phyloP scores from a whole-genome alignment of 2,888 invertebrate species.

The Aphidius colemani region DNA sequence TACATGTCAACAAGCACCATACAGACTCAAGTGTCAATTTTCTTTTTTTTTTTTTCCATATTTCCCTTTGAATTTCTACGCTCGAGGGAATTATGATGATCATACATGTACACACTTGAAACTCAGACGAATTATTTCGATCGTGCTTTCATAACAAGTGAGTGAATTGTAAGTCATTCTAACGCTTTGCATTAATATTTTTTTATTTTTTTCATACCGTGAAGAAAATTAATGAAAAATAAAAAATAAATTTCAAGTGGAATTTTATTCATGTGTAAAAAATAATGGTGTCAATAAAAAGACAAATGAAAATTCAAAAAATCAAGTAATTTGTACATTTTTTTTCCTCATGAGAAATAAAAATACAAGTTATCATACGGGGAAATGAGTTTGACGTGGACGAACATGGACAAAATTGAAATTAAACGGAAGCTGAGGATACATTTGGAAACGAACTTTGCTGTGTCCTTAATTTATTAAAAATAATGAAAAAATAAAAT shows the following conservation, averaged over 20 bases:
- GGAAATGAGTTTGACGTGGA: constrained; percentile 12
- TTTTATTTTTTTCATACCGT: neutral
- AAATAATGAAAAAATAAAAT: neutral
- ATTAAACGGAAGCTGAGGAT: neutral
- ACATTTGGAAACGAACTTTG: neutral
- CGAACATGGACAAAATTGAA: neutral
- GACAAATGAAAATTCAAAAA: neutral
- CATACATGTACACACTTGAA: too few species aligned
- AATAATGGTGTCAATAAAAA: neutral
- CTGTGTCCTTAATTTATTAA: too few species aligned
- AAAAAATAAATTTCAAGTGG: constrained; percentile 8
- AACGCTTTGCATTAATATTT: too few species aligned
- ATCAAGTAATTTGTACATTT: neutral
- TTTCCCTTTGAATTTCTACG: too few species aligned
- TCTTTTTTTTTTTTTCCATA: too few species aligned
- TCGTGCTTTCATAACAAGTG: too few species aligned
- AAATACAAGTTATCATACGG: neutral
- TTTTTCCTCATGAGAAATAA: neutral
- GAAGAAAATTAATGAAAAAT: neutral
- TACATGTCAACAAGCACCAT: too few species aligned
- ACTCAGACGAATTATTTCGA: too few species aligned
- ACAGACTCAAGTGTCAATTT: too few species aligned
- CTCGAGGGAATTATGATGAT: too few species aligned
- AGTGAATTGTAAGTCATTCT: too few species aligned
- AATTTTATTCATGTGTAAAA: constrained; percentile 3